These are phyloP conservation scores for Luehdorfia chinensis DNA, from an alignment of 1,140 invertebrate species.

Conservation along the genomic window DNA sequence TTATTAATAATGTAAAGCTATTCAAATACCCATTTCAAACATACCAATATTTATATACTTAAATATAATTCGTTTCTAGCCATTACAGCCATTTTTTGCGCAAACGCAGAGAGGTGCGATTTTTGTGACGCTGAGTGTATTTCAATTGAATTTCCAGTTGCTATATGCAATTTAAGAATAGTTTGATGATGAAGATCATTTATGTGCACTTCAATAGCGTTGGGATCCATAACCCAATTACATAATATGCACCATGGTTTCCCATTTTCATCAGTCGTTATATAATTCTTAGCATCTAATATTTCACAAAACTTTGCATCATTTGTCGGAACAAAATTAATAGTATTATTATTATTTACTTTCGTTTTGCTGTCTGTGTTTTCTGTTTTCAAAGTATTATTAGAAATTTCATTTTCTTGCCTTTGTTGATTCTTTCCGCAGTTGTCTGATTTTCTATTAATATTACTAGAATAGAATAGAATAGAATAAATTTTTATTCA, in stretches of 20 bases:
- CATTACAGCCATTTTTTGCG: too few relatives aligned
- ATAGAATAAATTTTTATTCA: too few relatives aligned
- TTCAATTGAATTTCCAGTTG: conserved; percentile 4
- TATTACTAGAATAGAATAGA: too few relatives aligned
- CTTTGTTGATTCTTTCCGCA: conserved; percentile 5
- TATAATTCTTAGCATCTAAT: conserved; percentile 22
- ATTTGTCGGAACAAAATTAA: neutral
- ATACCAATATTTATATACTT: too few relatives aligned
- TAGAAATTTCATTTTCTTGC: neutral
- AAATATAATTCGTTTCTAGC: too few relatives aligned
- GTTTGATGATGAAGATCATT: conserved; percentile 22
- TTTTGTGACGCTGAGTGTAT: too few relatives aligned
- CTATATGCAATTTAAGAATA: conserved; percentile 25
- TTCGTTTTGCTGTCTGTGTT: conserved; percentile 3
- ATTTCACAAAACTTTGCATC: conserved; percentile 21
- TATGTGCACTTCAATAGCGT: conserved; percentile 8
- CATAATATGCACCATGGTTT: conserved; percentile 24
- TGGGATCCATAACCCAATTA: conserved; percentile 18
- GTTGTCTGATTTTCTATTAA: neutral
- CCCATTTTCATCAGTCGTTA: conserved; percentile 8
- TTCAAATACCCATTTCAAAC: too few relatives aligned
- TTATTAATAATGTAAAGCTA: too few relatives aligned
- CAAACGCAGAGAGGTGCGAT: too few relatives aligned
- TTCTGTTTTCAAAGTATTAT: neutral
- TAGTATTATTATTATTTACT: neutral